These are phyloP conservation scores for Lepilemur ruficaudatus DNA, from an alignment of 2,797 vertebrate genomes.

Conservation along the genomic window DNA sequence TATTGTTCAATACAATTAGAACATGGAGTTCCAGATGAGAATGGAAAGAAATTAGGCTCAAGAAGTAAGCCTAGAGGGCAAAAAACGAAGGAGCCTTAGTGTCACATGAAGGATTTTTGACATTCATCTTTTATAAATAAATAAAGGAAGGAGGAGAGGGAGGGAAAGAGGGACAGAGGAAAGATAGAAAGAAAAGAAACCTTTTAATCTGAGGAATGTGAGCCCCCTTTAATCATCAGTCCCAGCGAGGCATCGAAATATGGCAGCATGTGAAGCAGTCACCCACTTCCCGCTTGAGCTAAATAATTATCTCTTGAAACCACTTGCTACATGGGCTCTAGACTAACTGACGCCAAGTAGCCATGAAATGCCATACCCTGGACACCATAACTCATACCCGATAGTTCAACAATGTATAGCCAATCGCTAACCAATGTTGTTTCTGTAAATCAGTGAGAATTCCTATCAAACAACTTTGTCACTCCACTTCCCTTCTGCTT, in stretches of 20 bases:
- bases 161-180: not conserved
- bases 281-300: not conserved
- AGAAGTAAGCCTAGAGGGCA: not conserved
- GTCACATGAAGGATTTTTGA: not conserved
- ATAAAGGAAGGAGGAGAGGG: not conserved
- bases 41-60: not conserved
- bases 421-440: not conserved
- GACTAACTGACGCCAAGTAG: not conserved
- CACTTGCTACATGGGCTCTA: not conserved
- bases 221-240: not conserved
- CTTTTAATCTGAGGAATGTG: not conserved
- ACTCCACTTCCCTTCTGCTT: not conserved
- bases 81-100: not conserved
- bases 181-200: not conserved
- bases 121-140: not conserved
- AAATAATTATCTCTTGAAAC: not conserved
- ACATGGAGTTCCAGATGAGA: not conserved
- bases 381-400: not conserved
- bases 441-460: not conserved
- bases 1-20: not conserved
- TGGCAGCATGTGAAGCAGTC: not conserved
- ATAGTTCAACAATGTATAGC: not conserved
- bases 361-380: not conserved
- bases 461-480: not conserved
- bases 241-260: not conserved